phyloP scores from a whole-genome alignment of 2,797 vertebrate genomes.

The Sciaenops ocellatus region DNA sequence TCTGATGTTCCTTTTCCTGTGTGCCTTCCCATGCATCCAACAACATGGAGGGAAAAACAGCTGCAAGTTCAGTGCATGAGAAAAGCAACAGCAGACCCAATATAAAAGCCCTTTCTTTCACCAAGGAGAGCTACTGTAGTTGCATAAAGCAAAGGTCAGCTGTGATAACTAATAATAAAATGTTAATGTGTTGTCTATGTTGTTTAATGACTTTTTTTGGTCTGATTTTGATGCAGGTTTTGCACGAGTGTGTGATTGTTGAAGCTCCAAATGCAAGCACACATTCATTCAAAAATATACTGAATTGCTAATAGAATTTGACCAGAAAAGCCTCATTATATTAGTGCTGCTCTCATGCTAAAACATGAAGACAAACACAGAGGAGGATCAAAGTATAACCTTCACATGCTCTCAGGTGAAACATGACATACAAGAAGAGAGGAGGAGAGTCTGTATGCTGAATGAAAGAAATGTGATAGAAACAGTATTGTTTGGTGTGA shows the following conservation, averaged over 20 bases:
- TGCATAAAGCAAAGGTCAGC: constrained; percentile 8
- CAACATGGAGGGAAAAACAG: constrained; percentile 27
- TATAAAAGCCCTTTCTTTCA: constrained; percentile 30
- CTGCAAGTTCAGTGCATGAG: constrained; percentile 17
- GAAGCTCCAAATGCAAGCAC: neutral
- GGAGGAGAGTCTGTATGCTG: constrained; percentile 26
- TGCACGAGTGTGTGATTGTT: constrained; percentile 27
- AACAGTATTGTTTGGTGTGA: constrained; percentile 77
- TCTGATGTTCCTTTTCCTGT: constrained; percentile 36
- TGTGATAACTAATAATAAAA: constrained; percentile 12
- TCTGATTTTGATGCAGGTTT: constrained; percentile 40
- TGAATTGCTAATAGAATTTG: neutral
- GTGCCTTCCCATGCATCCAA: constrained; percentile 10
- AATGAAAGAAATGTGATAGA: constrained; percentile 73
- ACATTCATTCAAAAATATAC: neutral
- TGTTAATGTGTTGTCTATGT: neutral
- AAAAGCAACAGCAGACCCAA: constrained; percentile 36
- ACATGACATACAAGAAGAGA: constrained; percentile 54
- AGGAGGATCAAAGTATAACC: constrained; percentile 44
- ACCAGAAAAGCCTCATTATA: neutral
- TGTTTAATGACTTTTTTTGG: neutral
- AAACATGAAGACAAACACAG: constrained; percentile 32
- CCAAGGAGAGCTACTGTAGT: constrained; percentile 20
- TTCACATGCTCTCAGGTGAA: constrained; percentile 55
- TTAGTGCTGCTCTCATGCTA: constrained; percentile 1